Evolutionary conservation across 2,797 vertebrate species (phyloP).

Genomic region (Lutjanus campechanus): DNA sequence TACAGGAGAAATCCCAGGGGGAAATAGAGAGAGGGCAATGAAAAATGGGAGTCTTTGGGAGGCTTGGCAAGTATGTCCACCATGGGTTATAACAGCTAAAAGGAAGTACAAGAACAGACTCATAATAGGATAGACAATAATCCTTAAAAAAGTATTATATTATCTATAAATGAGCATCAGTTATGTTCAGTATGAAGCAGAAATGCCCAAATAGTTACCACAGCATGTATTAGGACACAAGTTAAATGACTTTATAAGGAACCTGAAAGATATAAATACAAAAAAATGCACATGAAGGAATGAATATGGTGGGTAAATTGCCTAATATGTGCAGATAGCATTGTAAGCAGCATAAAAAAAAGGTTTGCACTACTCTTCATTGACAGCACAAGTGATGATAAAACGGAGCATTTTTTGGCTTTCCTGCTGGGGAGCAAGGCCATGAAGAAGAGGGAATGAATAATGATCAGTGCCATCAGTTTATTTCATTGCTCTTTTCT

Average conservation of each 20-base stretch:
- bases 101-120: not conserved
- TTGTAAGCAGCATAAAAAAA: not conserved
- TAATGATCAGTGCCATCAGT: not conserved
- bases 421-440: not conserved
- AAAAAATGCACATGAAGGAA: not conserved
- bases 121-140: not conserved
- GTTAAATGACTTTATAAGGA: not conserved
- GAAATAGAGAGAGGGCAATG: no score
- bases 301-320: not conserved
- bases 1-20: no score
- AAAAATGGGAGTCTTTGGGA: no score
- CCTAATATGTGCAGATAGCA: not conserved
- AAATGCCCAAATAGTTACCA: not conserved
- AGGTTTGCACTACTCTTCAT: not conserved
- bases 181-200: not conserved
- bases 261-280: not conserved
- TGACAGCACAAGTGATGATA: not conserved
- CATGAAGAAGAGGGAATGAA: not conserved
- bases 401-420: not conserved
- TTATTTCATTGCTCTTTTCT: conserved; percentile 6
- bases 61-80: no score
- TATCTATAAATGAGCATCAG: not conserved
- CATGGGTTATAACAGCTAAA: not conserved
- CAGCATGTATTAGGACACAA: not conserved
- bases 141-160: not conserved